These are phyloP conservation scores for Strigamia maritima DNA, from an alignment of 2,888 invertebrate genomes.

Conservation along the genomic window DNA sequence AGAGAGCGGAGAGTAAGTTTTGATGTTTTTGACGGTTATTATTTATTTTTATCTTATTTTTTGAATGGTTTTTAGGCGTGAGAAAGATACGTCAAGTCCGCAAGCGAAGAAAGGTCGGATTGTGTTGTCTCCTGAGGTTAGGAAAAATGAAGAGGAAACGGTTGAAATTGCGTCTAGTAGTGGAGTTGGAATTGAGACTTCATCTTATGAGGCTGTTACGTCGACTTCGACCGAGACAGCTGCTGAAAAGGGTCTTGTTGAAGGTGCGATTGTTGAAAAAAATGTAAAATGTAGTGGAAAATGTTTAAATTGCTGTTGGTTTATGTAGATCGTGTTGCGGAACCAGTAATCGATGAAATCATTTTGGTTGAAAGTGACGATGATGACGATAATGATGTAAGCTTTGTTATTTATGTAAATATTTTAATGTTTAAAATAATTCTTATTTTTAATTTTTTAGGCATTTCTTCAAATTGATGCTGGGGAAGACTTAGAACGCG, in stretches of 20 bases:
- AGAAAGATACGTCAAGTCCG: background rate
- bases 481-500: slow-evolving; percentile 39
- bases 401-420: background rate
- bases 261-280: too few species aligned
- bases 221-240: background rate
- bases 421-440: background rate
- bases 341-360: slow-evolving; percentile 39
- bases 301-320: too few species aligned
- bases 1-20: background rate
- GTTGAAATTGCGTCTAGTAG: background rate
- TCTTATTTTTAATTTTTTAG: background rate
- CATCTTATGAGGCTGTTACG: background rate
- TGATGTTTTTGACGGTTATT: background rate
- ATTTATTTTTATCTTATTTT: background rate
- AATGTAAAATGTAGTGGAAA: too few species aligned
- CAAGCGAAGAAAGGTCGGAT: background rate
- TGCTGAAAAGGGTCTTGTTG: background rate
- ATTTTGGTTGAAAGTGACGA: slow-evolving; percentile 41
- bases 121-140: background rate
- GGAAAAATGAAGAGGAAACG: background rate
- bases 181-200: background rate
- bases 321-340: background rate
- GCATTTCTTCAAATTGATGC: background rate
- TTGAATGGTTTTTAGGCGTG: background rate
- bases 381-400: background rate